phyloP scores from a whole-genome alignment of 2,888 invertebrate species.

The Elgonia sp. region DNA sequence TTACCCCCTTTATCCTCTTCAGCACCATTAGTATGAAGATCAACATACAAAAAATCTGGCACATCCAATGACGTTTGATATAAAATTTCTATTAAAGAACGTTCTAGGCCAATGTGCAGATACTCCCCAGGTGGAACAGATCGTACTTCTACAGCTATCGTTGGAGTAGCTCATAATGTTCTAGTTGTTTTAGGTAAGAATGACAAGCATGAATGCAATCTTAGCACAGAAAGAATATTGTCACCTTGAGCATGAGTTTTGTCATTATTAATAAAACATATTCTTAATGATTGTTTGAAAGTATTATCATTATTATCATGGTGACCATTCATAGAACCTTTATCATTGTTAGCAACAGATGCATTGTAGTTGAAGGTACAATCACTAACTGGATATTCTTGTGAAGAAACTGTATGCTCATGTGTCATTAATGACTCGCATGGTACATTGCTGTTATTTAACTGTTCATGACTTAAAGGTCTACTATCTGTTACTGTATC shows the following conservation, averaged over 20 bases:
- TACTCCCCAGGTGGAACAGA: conserved; percentile 60
- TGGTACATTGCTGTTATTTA: no score
- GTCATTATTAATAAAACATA: conserved; percentile 41
- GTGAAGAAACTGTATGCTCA: no score
- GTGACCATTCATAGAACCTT: no score
- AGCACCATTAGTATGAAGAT: conserved; percentile 45
- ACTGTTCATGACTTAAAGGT: no score
- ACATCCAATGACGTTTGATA: conserved; percentile 6
- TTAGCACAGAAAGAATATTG: conserved; percentile 46
- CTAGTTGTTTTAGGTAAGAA: conserved; percentile 57
- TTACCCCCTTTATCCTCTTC: conserved; percentile 12
- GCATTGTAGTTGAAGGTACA: no score
- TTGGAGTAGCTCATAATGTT: conserved; percentile 62
- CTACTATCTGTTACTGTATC: no score
- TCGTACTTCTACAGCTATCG: conserved; percentile 16
- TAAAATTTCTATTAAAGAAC: conserved; percentile 11
- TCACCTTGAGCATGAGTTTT: conserved; percentile 47
- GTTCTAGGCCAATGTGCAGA: conserved; percentile 62
- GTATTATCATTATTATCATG: no score
- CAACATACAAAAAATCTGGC: conserved; percentile 25
- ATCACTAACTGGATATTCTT: no score
- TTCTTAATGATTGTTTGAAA: no score
- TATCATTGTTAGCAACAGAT: no score
- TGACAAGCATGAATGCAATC: conserved; percentile 53
- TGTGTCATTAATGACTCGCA: no score